These are phyloP conservation scores for Pherbina coryleti DNA, from an alignment of 2,888 invertebrate genomes.

Conservation along the genomic window DNA sequence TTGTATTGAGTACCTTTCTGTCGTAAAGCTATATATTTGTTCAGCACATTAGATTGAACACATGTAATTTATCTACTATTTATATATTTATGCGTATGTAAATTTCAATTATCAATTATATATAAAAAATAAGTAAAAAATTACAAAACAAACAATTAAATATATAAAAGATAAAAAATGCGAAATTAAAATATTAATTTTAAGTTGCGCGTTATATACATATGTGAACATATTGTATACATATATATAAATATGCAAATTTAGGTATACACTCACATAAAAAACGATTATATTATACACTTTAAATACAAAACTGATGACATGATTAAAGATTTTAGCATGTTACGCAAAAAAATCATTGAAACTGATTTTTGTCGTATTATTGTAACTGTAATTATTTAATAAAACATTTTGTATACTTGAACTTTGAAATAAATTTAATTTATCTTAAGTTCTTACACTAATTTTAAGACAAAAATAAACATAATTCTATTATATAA, in stretches of 20 bases:
- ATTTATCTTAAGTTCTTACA: background rate
- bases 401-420: too few relatives aligned
- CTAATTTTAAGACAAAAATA: background rate
- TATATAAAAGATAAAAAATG: background rate
- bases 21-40: conserved; percentile 13
- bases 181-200: background rate
- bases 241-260: background rate
- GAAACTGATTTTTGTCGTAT: background rate
- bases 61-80: background rate
- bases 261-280: background rate
- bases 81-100: background rate
- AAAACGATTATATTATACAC: background rate
- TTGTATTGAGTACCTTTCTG: conserved; percentile 35
- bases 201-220: conserved; percentile 14
- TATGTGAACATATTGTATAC: background rate
- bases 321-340: conserved; percentile 21
- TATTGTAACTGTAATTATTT: too few relatives aligned
- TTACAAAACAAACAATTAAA: background rate
- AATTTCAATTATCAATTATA: background rate
- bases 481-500: background rate
- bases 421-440: background rate
- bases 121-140: background rate
- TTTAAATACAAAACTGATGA: conserved; percentile 1
- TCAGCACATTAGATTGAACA: too few relatives aligned
- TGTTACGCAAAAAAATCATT: background rate